Evolutionary conservation across 2,113 vertebrate species (phyloP).

Genomic region (Macquaria ambigua): DNA sequence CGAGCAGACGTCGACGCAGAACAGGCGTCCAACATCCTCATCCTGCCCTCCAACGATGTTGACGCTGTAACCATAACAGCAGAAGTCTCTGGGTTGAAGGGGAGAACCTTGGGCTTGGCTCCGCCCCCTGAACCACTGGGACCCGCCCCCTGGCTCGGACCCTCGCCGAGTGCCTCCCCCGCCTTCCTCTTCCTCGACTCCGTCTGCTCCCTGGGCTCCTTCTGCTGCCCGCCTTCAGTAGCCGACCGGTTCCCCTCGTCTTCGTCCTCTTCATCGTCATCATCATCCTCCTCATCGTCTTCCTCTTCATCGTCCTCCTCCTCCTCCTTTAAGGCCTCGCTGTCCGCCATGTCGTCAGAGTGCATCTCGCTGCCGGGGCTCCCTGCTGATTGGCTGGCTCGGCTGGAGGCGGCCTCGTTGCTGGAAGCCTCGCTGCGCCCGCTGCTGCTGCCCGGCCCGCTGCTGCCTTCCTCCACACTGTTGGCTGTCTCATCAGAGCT

Average conservation of each 20-base stretch:
- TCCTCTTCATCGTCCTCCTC: conserved; percentile 91
- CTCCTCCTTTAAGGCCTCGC: conserved; percentile 96
- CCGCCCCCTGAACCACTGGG: conserved; percentile 71
- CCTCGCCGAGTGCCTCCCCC: conserved; percentile 87
- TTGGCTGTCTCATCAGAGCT: conserved; percentile 99
- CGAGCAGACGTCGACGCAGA: conserved; percentile 83
- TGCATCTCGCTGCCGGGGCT: conserved; percentile 97
- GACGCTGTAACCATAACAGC: conserved; percentile 72
- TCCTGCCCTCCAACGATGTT: conserved; percentile 87
- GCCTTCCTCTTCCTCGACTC: conserved; percentile 93
- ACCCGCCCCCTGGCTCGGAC: conserved; percentile 80
- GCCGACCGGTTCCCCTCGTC: conserved; percentile 86
- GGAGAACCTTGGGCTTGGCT: conserved; percentile 86
- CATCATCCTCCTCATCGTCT: conserved; percentile 93
- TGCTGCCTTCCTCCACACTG: conserved; percentile 98
- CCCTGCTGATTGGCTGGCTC: conserved; percentile 95
- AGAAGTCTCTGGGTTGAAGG: conserved; percentile 87
- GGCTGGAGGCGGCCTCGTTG: conserved; percentile 95
- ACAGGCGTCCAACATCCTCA: conserved; percentile 92
- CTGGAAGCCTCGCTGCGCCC: conserved; percentile 96
- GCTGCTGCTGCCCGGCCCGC: conserved; percentile 96
- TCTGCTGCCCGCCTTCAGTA: conserved; percentile 85
- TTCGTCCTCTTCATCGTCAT: conserved; percentile 86
- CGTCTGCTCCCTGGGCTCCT: conserved; percentile 83
- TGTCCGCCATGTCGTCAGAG: conserved; percentile 97